Conservation (phyloP, 1,140 invertebrate genomes). For the Anoplophora glabripennis region DNA sequence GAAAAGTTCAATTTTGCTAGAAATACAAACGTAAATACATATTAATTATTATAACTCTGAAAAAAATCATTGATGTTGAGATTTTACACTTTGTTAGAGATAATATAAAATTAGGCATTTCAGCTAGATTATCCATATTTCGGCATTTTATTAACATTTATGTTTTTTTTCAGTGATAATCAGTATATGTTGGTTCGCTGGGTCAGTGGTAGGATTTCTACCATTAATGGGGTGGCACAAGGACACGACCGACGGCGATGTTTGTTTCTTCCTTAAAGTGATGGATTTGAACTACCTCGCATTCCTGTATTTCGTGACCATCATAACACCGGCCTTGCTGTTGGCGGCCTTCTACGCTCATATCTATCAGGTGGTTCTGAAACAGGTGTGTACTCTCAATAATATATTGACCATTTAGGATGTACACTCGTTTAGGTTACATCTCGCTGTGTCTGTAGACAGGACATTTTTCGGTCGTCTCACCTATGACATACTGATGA, state of each 20-base stretch:
- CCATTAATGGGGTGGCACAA: constrained; percentile 85
- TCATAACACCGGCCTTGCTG: constrained; percentile 78
- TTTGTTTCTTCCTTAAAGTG: constrained; percentile 79
- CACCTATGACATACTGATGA: too few species aligned
- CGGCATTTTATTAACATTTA: not conserved
- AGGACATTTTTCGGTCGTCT: too few species aligned
- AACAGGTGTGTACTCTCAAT: constrained; percentile 63
- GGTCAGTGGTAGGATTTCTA: constrained; percentile 74
- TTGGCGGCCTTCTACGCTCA: constrained; percentile 83
- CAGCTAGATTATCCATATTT: too few species aligned
- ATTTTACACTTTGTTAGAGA: too few species aligned
- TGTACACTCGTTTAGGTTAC: too few species aligned
- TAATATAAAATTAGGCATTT: too few species aligned
- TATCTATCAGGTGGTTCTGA: constrained; percentile 83
- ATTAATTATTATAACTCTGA: too few species aligned
- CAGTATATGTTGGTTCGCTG: constrained; percentile 78
- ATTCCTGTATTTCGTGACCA: constrained; percentile 85
- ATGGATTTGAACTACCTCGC: constrained; percentile 87
- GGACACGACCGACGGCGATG: constrained; percentile 51
- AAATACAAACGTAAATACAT: too few species aligned
- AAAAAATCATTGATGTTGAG: too few species aligned
- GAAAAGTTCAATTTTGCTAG: too few species aligned
- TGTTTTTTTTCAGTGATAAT: constrained; percentile 71
- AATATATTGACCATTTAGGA: too few species aligned
- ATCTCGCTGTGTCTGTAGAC: too few species aligned